Evolutionary conservation across 2,888 invertebrate genomes (phyloP), one percentile per base, ranked within the genome.

Genomic region (Cataglyphis rosenhaueri): DNA sequence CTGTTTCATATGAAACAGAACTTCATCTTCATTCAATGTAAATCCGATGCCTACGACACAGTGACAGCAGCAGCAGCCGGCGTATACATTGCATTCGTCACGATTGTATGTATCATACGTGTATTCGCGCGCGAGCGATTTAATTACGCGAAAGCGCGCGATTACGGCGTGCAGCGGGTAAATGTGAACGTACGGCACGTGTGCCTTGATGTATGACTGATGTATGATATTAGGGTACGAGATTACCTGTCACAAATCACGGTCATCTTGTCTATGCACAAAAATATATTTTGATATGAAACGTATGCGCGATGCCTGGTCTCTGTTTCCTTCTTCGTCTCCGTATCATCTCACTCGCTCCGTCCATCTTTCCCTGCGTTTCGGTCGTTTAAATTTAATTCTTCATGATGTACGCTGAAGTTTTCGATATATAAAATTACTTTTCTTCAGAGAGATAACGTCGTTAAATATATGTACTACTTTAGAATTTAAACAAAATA

Each of bases 201-300:
- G 85, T 86, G 84, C 85, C 86, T 89, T 83, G 85, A 82, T 87
- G 89, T 89, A 91, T 91, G 91, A 91, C 87, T 83, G 85, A 82
- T 87, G 89, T 89, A 91, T 91, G 91, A 91, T 91, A 90, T 86
- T 91, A 89, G 91, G 71, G 91, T 92, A 90, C 88, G 87, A 92
- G 92, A 92, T 92, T 91, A 92, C 90, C 87, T 90, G 87, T 91
- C 92, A 94, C 92, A 91, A 92, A 93, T 94, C 48, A 52, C 48
- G 48, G 94, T 94, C 93, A 93, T 93, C 92, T 90, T 90, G 89
- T 90, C 89, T 93, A 93, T 93, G 93, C 93, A 94, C 93, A 94
- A 94, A 94, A 94, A 94, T 94, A 94, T 94, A 94, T 94, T 94
- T 94, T 94, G 94, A 94, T 94, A 94, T 93, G 94, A 94, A 93